Evolutionary conservation across 2,797 vertebrate species (phyloP), one percentile per base, ranked within the genome.

Genomic region (Halcyon leucocephala): DNA sequence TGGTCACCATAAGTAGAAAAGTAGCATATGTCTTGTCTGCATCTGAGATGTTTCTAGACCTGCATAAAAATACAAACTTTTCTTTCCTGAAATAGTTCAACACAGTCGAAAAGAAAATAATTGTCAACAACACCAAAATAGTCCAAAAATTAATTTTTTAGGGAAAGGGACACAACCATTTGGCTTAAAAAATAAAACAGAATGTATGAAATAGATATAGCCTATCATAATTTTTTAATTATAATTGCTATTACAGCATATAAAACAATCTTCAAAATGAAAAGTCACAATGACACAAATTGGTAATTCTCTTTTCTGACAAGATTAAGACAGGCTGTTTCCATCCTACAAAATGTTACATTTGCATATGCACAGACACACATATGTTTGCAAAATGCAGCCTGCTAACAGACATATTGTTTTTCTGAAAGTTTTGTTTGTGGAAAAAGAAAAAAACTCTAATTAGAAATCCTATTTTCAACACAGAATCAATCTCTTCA

Each of bases 311-410:
- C 8, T 82, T 95, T 88, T 42, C 69, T 78, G 49, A 58, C 28
- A 65, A 77, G 84, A 60, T 28, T 42, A 58, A 80, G 72, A 69
- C 79, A 90, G 91, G 86, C 52, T 35, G 72, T 80, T 93, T 86
- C 93, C 85, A 95, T 81, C 94, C 89, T 67, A 90, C 90, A 78
- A 85, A 95, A 95, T 85, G 86, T 37, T 89, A 94, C 93, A 95
- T 96, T 97, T 94, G 89, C 95, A 96, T 96, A 86, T 46, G 74
- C 37, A 57, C 89, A 84, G 73, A 94, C 81, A 71, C 58, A 82
- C 95, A 93, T 94, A 91, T 91, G 95, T 85, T 66, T 66, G 87
- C 79, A 90, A 70, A 94, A 81, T 8, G 25, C 55, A 77, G 60
- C 9, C 84, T 66, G 44, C 17, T 85, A 44, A 58, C 64, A 85